Evolutionary conservation across 2,113 vertebrate species (phyloP), one percentile per base, ranked within the genome.

Genomic region (Dicentrarchus labrax): DNA sequence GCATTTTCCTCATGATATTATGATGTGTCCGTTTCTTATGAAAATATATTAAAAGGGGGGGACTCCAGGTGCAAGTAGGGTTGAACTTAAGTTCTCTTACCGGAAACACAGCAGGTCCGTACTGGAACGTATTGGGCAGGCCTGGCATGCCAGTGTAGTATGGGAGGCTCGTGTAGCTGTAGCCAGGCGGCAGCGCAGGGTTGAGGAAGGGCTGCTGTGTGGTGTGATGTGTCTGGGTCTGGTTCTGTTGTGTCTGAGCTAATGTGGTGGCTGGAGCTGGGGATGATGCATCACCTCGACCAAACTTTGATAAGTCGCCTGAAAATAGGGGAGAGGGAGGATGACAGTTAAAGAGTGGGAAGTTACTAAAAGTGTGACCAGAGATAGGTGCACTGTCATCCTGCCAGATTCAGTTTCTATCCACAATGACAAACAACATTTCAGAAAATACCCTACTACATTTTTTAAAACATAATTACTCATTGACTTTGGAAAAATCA

Each of bases 151-250:
- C 98, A 76, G 98, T 97, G 93, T 99, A 99, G 94, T 99, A 99
- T 2, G 98, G 98, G 93, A 99, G 97, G 91, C 98, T 99, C 83
- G 98, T 99, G 91, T 99, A 99, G 94, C 98, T 99, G 96, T 99
- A 99, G 91, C 98, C 98, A 4, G 98, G 98, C 17, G 98, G 98
- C 94, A 99, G 95, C 43, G 96, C 97, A 0, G 98, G 97, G 92
- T 98, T 99, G 73, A 99, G 96, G 96, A 99, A 99, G 65, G 98
- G 96, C 95, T 99, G 98, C 96, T 99, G 98, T 0, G 98, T 95
- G 86, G 96, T 97, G 93, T 99, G 98, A 89, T 99, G 98, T 1
- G 96, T 96, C 94, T 99, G 98, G 0, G 96, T 97, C 94, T 99
- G 98, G 93, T 96, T 98, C 95, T 99, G 98, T 89, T 99, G 98